Base-by-base conservation (phyloP, 2,888 invertebrate genomes). In the Nematopogon swammerdamellus region DNA sequence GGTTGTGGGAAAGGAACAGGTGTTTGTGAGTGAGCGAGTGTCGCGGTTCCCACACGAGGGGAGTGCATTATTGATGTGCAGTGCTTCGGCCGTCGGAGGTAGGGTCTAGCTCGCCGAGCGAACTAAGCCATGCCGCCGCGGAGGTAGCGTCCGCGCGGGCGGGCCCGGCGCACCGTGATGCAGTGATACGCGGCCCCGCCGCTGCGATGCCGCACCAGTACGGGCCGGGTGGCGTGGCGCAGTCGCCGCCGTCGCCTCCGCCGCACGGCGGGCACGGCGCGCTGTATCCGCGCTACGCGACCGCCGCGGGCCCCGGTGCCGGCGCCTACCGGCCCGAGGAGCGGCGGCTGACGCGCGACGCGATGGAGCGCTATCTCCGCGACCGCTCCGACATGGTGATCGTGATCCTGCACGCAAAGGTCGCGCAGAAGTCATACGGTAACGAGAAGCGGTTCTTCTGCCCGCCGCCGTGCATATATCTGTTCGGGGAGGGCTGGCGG, bases 401-500 rank as follows among this genome's bases (percentile, higher is more conserved):
- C 52, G 95, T 97, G 48, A 97, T 99, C 60, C 82, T 98, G 50
- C 99, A 99, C 75, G 99, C 99, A 46, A 99, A 99, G 84, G 99
- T 99, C 47, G 99, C 99, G 29, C 99, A 99, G 73, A 99, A 99
- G 68, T 98, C 97, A 0, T 99, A 99, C 67, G 99, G 99, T 56
- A 99, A 98, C 70, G 99, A 99, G 68, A 99, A 99, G 72, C 84
- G 99, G 54, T 99, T 99, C 80, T 99, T 99, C 81, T 99, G 98
- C 62, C 99, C 99, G 1, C 99, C 99, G 1, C 99, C 99, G 0
- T 99, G 98, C 72, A 97, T 99, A 63, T 99, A 99, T 72, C 81
- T 99, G 55, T 93, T 93, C 63, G 98, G 98, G n/a, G 95, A 94
- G 60, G 99, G 98, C 14, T 99, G 99, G 99, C 85, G 95, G 64